A percentile compares a stretch with the other conserved stretches of the same genome.
phyloP scores from a whole-genome alignment of 2,113 vertebrate genomes.

The Pogona vitticeps region DNA sequence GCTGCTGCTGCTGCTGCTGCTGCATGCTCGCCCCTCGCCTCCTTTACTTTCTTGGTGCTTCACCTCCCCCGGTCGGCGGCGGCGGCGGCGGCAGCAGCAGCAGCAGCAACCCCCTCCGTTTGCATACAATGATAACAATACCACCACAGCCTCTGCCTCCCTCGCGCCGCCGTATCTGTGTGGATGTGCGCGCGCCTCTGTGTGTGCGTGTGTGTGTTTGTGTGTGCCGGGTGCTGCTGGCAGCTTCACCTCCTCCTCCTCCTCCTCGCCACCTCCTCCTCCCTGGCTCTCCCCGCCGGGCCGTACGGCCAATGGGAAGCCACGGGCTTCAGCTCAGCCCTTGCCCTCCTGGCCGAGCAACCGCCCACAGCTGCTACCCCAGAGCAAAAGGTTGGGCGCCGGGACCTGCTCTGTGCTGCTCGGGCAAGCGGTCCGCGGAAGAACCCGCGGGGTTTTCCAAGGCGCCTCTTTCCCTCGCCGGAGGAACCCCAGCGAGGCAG shows the following conservation, averaged over 20 bases:
- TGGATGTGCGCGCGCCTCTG: slow-evolving; percentile 9
- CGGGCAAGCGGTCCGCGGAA: slow-evolving; percentile 46
- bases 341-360: slow-evolving; percentile 32
- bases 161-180: not conserved
- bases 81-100: slow-evolving; percentile 29
- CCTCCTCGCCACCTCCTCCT: slow-evolving; percentile 36
- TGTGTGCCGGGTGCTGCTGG: not conserved
- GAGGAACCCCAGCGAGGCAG: not conserved
- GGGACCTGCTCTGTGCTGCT: slow-evolving; percentile 8
- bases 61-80: slow-evolving; percentile 44
- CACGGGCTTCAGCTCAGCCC: slow-evolving; percentile 46
- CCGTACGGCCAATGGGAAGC: slow-evolving; percentile 72
- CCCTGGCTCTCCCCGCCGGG: slow-evolving; percentile 30
- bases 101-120: slow-evolving; percentile 48
- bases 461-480: not conserved
- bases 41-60: slow-evolving; percentile 43
- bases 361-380: slow-evolving; percentile 39
- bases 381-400: not conserved
- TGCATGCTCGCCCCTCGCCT: slow-evolving; percentile 49
- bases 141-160: slow-evolving; percentile 42
- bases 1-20: slow-evolving; percentile 49
- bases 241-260: slow-evolving; percentile 46
- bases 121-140: slow-evolving; percentile 64
- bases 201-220: slow-evolving; percentile 25
- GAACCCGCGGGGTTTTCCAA: not conserved